phyloP scores from a whole-genome alignment of 1,140 invertebrate species.

The Monomorium pharaonis region DNA sequence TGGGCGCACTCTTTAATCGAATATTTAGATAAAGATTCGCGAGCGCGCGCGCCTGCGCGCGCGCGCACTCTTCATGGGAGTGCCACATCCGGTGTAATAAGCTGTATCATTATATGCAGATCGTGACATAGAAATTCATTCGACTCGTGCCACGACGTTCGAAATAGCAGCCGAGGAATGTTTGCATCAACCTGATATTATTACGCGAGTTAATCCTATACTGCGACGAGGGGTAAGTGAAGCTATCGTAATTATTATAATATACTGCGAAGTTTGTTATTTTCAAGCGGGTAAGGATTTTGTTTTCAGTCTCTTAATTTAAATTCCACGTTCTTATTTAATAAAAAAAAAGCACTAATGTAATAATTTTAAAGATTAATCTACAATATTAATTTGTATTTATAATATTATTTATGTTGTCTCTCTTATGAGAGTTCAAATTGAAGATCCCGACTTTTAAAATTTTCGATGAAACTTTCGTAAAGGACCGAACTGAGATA shows the following conservation, averaged over 20 bases:
- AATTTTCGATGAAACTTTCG: background rate
- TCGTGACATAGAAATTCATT: slow-evolving; percentile 76
- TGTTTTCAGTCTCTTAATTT: background rate
- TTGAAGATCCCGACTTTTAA: background rate
- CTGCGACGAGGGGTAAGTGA: background rate
- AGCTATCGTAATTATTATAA: background rate
- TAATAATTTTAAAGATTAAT: background rate
- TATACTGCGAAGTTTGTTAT: background rate
- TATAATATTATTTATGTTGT: background rate
- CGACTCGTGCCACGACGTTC: slow-evolving; percentile 43
- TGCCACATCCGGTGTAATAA: slow-evolving; percentile 78
- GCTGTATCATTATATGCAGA: slow-evolving; percentile 79
- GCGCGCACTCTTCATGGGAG: slow-evolving; percentile 59
- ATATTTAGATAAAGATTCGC: slow-evolving; percentile 67
- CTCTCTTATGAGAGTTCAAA: background rate
- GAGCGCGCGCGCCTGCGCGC: slow-evolving; percentile 7
- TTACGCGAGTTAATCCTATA: slow-evolving; percentile 19
- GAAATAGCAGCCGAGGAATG: slow-evolving; percentile 17
- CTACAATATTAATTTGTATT: background rate
- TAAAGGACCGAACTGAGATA: background rate
- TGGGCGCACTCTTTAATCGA: slow-evolving; percentile 63
- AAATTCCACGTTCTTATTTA: background rate
- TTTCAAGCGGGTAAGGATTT: background rate
- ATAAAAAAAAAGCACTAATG: background rate
- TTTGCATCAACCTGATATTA: slow-evolving; percentile 12